Evolutionary conservation across 1,140 invertebrate species (phyloP), one percentile per base, ranked within the genome.

Genomic region (Aethina tumida): DNA sequence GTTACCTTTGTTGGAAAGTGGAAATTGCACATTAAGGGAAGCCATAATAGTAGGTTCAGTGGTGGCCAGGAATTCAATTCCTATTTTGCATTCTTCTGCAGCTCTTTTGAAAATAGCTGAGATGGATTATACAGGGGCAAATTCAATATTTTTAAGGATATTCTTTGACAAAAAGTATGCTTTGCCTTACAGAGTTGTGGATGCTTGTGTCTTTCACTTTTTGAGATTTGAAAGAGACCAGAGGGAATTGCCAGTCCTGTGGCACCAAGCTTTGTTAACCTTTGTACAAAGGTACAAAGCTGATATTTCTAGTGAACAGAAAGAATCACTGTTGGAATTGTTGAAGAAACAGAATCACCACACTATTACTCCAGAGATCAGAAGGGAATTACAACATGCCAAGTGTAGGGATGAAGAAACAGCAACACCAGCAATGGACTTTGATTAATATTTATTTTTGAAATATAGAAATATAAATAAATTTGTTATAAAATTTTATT

Each of bases 111-210:
- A 91, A 70, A 90, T 99, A 41, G 92, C 94, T 18, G 90, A 97
- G 69, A 96, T 99, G 92, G 86, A 88, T 45, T 99, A 99, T 56
- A 89, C 78, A 30, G 94, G 95, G n/a, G 90, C 94, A 1, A 97
- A 87, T 64, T 96, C 90, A 31, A 92, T 98, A 50, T 95, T 99
- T 56, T 67, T 99, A 16, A 72, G 91, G 28, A 85, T 93, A 56
- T 78, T 99, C 33, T 77, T 99, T 37, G 94, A 99, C 57, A 99
- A 99, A 64, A 97, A 97, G 62, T 99, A 99, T 71, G 92, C 95
- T 2, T 65, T 99, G 24, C 95, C 95, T 1, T 98, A 91, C 63
- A 71, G 90, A 52, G 94, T 97, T 2, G 74, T 99, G 9, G 95
- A 99, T 70, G 88, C 86, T 7, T 73, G 92, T n/a, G 91, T 98